These are phyloP conservation scores for Diceros bicornis DNA, from an alignment of 2,797 vertebrate species.

Conservation along the genomic window DNA sequence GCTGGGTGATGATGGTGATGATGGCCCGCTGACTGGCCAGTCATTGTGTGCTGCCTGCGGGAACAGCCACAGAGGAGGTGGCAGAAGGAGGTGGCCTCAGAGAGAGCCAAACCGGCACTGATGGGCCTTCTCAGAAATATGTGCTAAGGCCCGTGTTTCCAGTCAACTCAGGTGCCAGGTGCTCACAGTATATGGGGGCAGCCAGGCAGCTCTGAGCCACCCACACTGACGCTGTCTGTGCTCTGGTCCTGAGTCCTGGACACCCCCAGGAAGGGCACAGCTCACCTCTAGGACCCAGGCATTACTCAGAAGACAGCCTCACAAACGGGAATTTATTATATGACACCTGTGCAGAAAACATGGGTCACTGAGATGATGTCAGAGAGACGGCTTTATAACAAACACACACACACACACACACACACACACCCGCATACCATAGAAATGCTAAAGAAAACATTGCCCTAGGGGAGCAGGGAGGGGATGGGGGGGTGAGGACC, in stretches of 20 bases:
- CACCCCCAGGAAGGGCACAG: background rate
- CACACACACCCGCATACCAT: background rate
- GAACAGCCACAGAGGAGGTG: background rate
- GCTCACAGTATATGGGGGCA: background rate
- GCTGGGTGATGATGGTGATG: too few relatives aligned
- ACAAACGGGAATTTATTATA: background rate
- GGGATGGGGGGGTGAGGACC: background rate
- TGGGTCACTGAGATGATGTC: background rate
- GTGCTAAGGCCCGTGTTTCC: background rate
- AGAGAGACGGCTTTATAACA: background rate
- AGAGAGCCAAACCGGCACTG: background rate
- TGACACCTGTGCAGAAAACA: background rate
- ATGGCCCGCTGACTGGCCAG: too few relatives aligned
- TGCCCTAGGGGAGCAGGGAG: background rate
- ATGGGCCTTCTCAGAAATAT: background rate
- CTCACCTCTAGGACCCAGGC: rapidly evolving
- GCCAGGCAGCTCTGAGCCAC: background rate
- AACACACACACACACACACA: background rate
- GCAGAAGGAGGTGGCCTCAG: background rate
- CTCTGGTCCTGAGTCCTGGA: background rate
- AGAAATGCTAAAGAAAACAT: too few relatives aligned
- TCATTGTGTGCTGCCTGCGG: too few relatives aligned
- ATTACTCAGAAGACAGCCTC: background rate
- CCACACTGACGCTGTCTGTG: background rate
- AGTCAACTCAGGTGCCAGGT: rapidly evolving